phyloP scores from a whole-genome alignment of 64 coral and sea anemone genomes.

The Stichodactyla mertensii region DNA sequence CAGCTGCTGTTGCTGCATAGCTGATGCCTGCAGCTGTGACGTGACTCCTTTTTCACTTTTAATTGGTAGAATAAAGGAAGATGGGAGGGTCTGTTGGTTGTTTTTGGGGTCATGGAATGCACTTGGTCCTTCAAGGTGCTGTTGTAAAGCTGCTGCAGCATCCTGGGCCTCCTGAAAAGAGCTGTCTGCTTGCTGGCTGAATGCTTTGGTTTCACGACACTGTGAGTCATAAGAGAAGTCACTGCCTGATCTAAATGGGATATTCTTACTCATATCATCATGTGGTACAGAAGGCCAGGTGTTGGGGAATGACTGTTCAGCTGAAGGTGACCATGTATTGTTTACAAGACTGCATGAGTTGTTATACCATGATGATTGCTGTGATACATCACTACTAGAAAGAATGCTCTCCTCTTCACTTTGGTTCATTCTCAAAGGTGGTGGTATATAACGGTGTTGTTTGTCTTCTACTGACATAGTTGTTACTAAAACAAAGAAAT shows the following conservation, averaged over 20 bases:
- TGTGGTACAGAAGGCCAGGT: background rate
- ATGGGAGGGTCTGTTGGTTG: background rate
- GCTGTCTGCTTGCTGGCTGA: background rate
- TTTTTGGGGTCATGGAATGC: slow-evolving; percentile 21
- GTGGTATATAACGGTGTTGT: slow-evolving; percentile 21
- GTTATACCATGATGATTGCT: background rate
- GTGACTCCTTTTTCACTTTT: background rate
- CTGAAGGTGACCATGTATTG: background rate
- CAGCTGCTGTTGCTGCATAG: background rate
- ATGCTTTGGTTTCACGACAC: background rate
- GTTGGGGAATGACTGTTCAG: background rate
- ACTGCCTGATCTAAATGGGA: background rate
- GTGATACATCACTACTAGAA: background rate
- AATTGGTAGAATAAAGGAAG: background rate
- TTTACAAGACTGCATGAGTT: background rate
- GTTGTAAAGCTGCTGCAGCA: background rate
- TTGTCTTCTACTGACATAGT: background rate
- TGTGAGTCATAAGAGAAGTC: background rate
- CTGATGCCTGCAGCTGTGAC: background rate
- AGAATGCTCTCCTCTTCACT: background rate
- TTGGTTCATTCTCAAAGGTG: slow-evolving; percentile 17
- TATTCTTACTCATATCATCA: background rate
- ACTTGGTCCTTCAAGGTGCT: slow-evolving; percentile 1
- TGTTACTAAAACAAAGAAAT: background rate
- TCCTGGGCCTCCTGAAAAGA: background rate